Evolutionary conservation across 92 coral and sea anemone species (phyloP).

Genomic region (Galaxea fascicularis): DNA sequence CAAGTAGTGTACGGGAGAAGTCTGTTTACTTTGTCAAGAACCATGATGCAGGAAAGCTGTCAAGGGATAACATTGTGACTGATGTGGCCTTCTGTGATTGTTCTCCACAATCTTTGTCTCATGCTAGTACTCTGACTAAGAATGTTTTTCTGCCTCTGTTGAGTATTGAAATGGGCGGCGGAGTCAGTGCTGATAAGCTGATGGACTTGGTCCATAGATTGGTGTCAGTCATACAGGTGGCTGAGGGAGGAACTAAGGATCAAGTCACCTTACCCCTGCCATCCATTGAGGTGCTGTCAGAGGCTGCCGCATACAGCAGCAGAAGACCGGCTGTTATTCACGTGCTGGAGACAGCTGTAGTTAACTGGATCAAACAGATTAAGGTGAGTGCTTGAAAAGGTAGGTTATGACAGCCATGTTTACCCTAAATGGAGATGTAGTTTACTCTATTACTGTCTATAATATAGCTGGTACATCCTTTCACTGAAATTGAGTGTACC

Average conservation of each 20-base stretch:
- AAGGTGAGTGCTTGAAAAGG: conserved; percentile 64
- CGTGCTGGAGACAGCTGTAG: conserved; percentile 96
- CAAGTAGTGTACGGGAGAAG: conserved; percentile 85
- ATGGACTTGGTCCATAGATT: conserved; percentile 97
- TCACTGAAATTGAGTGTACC: no score
- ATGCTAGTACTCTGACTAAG: conserved; percentile 78
- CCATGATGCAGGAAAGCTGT: conserved; percentile 77
- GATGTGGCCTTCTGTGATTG: conserved; percentile 97
- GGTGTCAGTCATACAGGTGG: conserved; percentile 90
- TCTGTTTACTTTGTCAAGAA: conserved; percentile 90
- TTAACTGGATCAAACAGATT: conserved; percentile 96
- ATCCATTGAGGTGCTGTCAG: conserved; percentile 98
- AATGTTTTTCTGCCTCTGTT: conserved; percentile 95
- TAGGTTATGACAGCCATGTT: not conserved
- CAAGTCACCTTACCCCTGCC: conserved; percentile 96
- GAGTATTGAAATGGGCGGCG: conserved; percentile 98
- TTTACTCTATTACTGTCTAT: no score
- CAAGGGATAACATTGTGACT: conserved; percentile 89
- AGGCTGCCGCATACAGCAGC: conserved; percentile 98
- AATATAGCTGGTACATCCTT: no score
- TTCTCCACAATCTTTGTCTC: conserved; percentile 80
- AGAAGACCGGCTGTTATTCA: conserved; percentile 98
- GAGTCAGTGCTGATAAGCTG: conserved; percentile 97
- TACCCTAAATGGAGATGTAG: not conserved
- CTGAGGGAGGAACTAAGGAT: conserved; percentile 86